Conservation (phyloP, 2,113 vertebrate species). For the Nyctereutes procyonoides region DNA sequence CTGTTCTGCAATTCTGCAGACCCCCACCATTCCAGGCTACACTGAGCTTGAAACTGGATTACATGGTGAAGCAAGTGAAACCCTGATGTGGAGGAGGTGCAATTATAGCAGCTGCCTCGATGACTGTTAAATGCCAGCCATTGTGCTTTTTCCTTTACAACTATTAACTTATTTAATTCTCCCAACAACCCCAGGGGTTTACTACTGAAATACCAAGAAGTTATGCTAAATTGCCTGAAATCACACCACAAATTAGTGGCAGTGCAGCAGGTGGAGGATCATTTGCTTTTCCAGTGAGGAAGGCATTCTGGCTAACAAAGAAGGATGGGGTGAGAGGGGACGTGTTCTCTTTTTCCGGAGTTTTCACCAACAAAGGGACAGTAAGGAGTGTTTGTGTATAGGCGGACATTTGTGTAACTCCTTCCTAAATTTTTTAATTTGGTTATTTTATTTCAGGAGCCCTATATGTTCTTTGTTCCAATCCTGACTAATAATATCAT, state of each 20-base stretch:
- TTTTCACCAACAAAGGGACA: not conserved
- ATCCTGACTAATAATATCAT: not conserved
- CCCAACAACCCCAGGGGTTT: not conserved
- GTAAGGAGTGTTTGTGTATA: not conserved
- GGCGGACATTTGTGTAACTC: not conserved
- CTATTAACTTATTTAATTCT: not conserved
- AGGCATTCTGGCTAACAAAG: not conserved
- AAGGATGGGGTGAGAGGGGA: not conserved
- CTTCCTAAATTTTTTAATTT: not conserved
- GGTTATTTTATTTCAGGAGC: not conserved
- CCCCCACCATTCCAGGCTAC: accelerated
- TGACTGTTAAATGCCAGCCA: not conserved
- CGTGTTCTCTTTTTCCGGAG: not conserved
- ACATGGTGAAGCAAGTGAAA: too few species aligned
- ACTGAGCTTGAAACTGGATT: not conserved
- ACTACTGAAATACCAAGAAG: not conserved
- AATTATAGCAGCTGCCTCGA: not conserved
- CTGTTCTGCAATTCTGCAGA: not conserved
- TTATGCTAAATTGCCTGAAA: not conserved
- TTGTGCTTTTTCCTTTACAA: not conserved
- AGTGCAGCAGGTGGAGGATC: not conserved
- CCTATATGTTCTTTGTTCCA: not conserved
- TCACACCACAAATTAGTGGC: not conserved
- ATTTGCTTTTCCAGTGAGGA: not conserved
- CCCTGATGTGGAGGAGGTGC: too few species aligned